Base-by-base conservation (phyloP, 2,888 invertebrate genomes). In the Hypena proboscidalis region DNA sequence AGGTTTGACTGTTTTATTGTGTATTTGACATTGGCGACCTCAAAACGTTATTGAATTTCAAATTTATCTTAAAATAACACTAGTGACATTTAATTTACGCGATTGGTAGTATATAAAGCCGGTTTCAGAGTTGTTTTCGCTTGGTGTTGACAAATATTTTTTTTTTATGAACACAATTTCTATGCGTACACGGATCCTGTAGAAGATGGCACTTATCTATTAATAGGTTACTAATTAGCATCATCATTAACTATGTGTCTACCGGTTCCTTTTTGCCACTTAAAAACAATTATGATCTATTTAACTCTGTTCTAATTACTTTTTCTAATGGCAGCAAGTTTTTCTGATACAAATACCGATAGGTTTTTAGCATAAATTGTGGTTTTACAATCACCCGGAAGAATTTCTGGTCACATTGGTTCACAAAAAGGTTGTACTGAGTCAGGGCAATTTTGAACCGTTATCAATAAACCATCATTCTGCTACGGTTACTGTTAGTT, bases 11-110 rank as follows among this genome's bases (percentile, higher is more conserved):
- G 15, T 14, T 35, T 41, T 26, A 33, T 19, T 25, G 36, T 33
- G 27, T 42, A 31, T 48, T 47, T 37, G 15, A 40, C 45, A 51
- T 55, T 51, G 41, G 23, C 10, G 36, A 53, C 48, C 39, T 58
- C 31, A 35, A 41, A 45, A 23, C 17, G 39, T 27, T 41, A 25
- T 58, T 36, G 50, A 59, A 65, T 67, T 59, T 53, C 42, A 69
- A 53, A 40, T 50, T 34, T 43, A 39, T 39, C 43, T 47, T 10
- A 23, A 35, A 41, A 36, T 44, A 35, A n/a, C 25, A 25, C 35
- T 33, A 44, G 37, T 58, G 49, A 54, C 57, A 54, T 69, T 66
- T 54, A 40, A 27, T 30, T 13, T 25, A 23, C 15, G 13, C 30
- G 20, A 10, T 17, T 14, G 14, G 23, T 31, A 36, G 15, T 43